phyloP scores from a whole-genome alignment of 1,140 invertebrate species.

The Drosophila trapezifrons region DNA sequence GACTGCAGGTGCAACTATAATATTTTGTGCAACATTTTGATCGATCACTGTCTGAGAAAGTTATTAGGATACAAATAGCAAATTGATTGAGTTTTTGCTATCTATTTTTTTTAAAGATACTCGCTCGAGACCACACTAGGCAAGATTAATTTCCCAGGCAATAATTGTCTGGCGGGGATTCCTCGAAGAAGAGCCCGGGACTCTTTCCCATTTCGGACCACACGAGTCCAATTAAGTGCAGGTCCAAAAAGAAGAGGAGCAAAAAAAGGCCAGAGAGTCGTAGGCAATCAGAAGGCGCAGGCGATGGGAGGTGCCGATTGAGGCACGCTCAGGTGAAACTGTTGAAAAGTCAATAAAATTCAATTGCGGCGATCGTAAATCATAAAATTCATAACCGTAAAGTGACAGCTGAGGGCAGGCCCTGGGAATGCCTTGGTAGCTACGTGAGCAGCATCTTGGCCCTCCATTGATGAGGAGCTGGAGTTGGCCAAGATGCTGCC shows the following conservation, averaged over 20 bases:
- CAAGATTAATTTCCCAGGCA: conserved; percentile 30
- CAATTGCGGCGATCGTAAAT: conserved; percentile 80
- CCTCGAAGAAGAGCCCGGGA: conserved; percentile 10
- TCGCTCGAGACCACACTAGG: not conserved
- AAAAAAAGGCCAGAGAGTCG: conserved; percentile 1
- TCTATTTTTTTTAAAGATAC: not conserved
- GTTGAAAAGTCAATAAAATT: conserved; percentile 82
- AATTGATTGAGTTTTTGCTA: conserved; percentile 12
- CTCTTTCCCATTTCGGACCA: conserved; percentile 50
- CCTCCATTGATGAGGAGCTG: conserved; percentile 20
- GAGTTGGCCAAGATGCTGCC: conserved; percentile 4
- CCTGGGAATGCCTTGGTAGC: conserved; percentile 66
- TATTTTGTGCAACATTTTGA: conserved; percentile 4
- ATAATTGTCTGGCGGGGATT: conserved; percentile 29
- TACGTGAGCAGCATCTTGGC: conserved; percentile 54
- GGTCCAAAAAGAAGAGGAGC: conserved; percentile 14
- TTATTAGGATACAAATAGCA: conserved; percentile 8
- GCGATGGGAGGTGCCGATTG: conserved; percentile 53
- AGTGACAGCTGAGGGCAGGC: conserved; percentile 81
- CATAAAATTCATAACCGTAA: conserved; percentile 83
- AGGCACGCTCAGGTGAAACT: conserved; percentile 68
- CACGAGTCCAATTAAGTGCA: conserved; percentile 51
- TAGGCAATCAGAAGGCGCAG: conserved; percentile 40
- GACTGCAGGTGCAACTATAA: conserved; percentile 23
- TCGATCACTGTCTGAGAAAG: conserved; percentile 5